phyloP scores from a whole-genome alignment of 1,140 invertebrate genomes.

The Solenopsis invicta region DNA sequence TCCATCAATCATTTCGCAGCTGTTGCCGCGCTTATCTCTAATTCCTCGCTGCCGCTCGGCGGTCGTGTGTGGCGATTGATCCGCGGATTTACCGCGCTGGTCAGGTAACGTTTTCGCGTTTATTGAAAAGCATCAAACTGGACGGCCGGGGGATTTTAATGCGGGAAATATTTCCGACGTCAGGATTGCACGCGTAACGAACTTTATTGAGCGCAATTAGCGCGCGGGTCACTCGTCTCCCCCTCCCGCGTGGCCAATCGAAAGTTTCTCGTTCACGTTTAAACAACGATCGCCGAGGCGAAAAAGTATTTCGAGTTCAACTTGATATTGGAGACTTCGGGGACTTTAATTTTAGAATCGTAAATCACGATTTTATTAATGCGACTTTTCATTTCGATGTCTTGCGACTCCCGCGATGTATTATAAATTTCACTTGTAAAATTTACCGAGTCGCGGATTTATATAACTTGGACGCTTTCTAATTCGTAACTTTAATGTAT shows the following conservation, averaged over 20 bases:
- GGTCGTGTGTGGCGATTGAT: background rate
- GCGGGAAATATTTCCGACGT: background rate
- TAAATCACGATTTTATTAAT: background rate
- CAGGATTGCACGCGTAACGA: background rate
- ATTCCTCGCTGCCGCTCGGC: slow-evolving; percentile 5
- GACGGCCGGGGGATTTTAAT: background rate
- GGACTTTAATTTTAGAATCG: background rate
- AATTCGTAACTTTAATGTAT: background rate
- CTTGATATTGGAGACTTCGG: background rate
- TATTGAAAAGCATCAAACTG: background rate
- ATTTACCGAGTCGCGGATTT: background rate
- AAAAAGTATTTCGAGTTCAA: slow-evolving; percentile 32
- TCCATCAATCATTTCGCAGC: slow-evolving; percentile 59
- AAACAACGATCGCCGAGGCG: background rate
- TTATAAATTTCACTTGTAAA: background rate
- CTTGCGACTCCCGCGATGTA: background rate
- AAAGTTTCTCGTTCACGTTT: slow-evolving; percentile 37
- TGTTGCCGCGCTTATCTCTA: slow-evolving; percentile 32
- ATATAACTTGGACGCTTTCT: background rate
- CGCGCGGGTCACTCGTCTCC: slow-evolving; percentile 37
- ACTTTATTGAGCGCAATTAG: slow-evolving; percentile 42
- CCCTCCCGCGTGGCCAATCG: slow-evolving; percentile 26
- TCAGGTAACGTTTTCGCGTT: slow-evolving; percentile 4
- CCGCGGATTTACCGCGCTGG: background rate
- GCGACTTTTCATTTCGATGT: background rate